Base-by-base conservation (phyloP, 1,140 invertebrate genomes). In the Oedothorax gibbosus region DNA sequence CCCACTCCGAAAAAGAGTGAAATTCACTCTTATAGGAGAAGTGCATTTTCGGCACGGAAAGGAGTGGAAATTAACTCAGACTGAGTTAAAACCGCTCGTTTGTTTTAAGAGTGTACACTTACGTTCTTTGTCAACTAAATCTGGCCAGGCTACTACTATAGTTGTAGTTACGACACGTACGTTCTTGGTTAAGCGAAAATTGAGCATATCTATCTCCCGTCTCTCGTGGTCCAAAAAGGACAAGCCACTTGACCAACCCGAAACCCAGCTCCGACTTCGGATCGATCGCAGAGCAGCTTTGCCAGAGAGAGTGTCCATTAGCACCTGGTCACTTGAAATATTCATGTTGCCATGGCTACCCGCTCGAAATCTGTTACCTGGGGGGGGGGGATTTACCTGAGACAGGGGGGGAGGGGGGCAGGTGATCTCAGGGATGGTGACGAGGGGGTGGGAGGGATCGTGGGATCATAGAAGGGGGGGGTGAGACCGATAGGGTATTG, bases 251-350 rank as follows among this genome's bases (percentile, higher is more conserved):
- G 21, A 20, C 11, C 21, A 20, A 9, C 10, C 10, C 66, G 8
- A n/a, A 69, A n/a, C 6, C 57, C 51, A 54, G 49, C 51, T 51
- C 18, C 69, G 49, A 68, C 65, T 14, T 8, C 7, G n/a, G 20
- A 49, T 35, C 20, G 72, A 15, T 20, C 72, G 57, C 12, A 50
- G 54, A 20, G 20, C 71, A 73, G 20, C 57, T 64, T 12, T 12
- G 53, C 21, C 53, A 12, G 56, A 72, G 51, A 20, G 56, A 57
- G 54, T 21, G 15, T 71, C 82, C 73, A 84, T 84, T 84, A 84
- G 82, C 82, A 84, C 82, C 82, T 84, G 82, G 82, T 77, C 82
- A 75, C 82, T 77, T 84, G 65, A 84, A 84, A 84, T 84, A 84
- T 84, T 84, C 82, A 76, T 69, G 62, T 84, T 57, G 20, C 82